A percentile compares a stretch with the other conserved stretches of the same genome.
These are phyloP conservation scores for Elephas maximus DNA, from an alignment of 2,113 vertebrate genomes.

Conservation along the genomic window DNA sequence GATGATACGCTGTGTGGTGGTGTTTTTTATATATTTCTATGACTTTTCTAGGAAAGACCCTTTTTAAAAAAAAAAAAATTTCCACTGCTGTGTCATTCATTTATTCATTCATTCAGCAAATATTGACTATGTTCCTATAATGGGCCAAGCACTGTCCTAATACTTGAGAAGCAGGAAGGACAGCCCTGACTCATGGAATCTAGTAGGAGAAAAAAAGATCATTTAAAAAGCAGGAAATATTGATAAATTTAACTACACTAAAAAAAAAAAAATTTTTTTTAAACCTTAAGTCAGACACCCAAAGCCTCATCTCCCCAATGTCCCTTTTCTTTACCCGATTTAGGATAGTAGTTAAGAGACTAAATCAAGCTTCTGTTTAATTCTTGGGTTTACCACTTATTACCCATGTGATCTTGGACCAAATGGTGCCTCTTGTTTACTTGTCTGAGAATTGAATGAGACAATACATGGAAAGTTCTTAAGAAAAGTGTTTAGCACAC, in stretches of 20 bases:
- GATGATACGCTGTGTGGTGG: not conserved
- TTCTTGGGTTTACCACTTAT: not conserved
- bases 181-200: not conserved
- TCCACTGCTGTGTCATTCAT: not conserved
- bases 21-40: not conserved
- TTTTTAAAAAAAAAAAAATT: not conserved
- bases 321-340: not conserved
- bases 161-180: not conserved
- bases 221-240: not conserved
- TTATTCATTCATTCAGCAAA: not conserved
- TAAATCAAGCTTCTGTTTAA: not conserved
- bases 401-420: not conserved
- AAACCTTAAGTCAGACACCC: not conserved
- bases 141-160: not conserved
- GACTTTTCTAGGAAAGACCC: not conserved
- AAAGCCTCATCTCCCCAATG: not conserved
- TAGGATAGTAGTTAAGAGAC: not conserved
- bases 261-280: not conserved
- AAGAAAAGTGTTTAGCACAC: not conserved
- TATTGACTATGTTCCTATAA: not conserved
- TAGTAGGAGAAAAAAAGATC: not conserved
- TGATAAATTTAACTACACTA: not conserved
- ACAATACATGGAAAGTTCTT: not conserved
- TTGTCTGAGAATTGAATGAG: slow-evolving; percentile 46
- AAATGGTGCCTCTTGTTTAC: not conserved